phyloP scores from a whole-genome alignment of 2,888 invertebrate species.

The Hyles lineata region DNA sequence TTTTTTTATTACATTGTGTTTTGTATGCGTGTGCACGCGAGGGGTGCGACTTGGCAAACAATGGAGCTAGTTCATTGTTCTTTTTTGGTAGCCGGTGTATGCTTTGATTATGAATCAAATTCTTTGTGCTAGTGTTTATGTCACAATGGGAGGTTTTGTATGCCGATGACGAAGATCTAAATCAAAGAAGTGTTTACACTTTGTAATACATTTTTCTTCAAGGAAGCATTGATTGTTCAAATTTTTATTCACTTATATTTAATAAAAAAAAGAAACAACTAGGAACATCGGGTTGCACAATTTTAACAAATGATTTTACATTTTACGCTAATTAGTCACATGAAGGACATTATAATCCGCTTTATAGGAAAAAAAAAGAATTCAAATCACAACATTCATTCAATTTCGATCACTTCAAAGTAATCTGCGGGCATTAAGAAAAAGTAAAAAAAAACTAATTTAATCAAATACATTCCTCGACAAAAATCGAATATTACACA shows the following conservation, averaged over 20 bases:
- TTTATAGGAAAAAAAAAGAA: too few species aligned
- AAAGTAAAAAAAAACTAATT: background rate
- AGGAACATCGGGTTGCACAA: too few species aligned
- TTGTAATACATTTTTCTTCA: background rate
- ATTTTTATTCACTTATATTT: too few species aligned
- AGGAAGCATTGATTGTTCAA: too few species aligned
- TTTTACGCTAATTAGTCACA: too few species aligned
- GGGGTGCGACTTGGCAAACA: slow-evolving; percentile 54
- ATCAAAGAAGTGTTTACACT: background rate
- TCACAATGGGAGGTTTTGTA: background rate
- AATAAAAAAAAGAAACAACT: too few species aligned
- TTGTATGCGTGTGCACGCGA: slow-evolving; percentile 51
- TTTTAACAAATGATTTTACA: too few species aligned
- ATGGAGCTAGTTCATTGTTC: slow-evolving; percentile 52
- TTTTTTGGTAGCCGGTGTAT: slow-evolving; percentile 30
- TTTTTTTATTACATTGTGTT: slow-evolving; percentile 45
- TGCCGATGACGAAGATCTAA: background rate
- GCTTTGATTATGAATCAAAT: slow-evolving; percentile 15
- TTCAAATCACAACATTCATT: too few species aligned
- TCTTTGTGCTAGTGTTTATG: slow-evolving; percentile 12
- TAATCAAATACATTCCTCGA: background rate
- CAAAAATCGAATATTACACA: background rate
- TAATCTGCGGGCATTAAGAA: background rate
- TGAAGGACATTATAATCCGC: too few species aligned
- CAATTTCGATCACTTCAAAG: too few species aligned